Base-by-base conservation (phyloP, 2,888 invertebrate genomes). In the Tetragnatha montana region DNA sequence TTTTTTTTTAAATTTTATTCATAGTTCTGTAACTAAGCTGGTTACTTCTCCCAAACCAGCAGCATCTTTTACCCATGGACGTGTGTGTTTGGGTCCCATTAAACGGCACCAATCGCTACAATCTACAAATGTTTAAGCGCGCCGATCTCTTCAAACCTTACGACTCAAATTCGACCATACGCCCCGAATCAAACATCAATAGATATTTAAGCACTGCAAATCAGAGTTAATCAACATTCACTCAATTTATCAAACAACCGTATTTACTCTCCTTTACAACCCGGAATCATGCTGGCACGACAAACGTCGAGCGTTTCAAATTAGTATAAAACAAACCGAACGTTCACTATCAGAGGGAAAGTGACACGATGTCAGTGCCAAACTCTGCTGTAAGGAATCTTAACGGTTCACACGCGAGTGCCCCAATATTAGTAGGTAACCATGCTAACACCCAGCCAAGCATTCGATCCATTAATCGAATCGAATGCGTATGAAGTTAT, bases 401-500 rank as follows among this genome's bases (percentile, higher is more conserved):
- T 35, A 60, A 17, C 17, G 60, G 60, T 12, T 60, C 60, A 60
- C 60, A 60, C 60, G 60, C 17, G 60, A 60, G 60, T 60, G 60
- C 60, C 60, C 60, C 60, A 76, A 70, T 73, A 60, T 35, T 51
- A 74, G 14, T 76, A 68, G 69, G 76, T 69, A 84, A 84, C 83
- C 83, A 47, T 84, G 83, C 76, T 84, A 84, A 75, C 83, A 75
- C 75, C 22, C 82, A 21, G 69, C 35, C 47, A 35, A 49, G 47
- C 80, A 70, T 80, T 73, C 70, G 70, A 80, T 80, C 73, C 81
- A 82, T 82, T 82, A 82, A 82, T 82, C 82, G 82, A 82, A 74
- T 74, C 8, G 82, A 74, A 74, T 82, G 82, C 74, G 74, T 82
- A 82, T 82, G 82, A 82, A 74, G 73, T 82, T 82, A 82, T 82